Conservation (phyloP, 2,797 vertebrate species). For the Anas bernieri region DNA sequence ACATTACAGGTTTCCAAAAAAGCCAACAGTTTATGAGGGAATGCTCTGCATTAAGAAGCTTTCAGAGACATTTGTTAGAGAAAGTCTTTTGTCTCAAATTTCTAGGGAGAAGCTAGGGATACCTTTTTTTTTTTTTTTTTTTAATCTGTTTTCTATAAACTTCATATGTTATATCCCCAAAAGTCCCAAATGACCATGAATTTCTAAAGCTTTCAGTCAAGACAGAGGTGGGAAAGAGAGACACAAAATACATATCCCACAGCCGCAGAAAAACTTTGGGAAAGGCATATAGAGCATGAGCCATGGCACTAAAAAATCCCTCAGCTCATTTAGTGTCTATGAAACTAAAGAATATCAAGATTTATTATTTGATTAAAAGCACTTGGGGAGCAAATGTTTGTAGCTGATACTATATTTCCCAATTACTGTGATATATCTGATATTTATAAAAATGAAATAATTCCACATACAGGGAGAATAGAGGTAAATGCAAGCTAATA, state of each 20-base stretch:
- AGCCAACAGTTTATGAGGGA: background rate
- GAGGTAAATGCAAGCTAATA: background rate
- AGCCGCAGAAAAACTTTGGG: background rate
- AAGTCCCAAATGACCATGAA: background rate
- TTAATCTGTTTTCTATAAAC: background rate
- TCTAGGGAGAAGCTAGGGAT: background rate
- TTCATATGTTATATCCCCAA: background rate
- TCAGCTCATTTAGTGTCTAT: background rate
- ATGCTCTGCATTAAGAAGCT: conserved; percentile 7
- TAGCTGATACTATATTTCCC: background rate
- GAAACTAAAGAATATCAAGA: background rate
- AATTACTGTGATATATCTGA: background rate
- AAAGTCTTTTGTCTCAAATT: conserved; percentile 19
- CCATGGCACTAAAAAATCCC: background rate
- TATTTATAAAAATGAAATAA: conserved; percentile 1
- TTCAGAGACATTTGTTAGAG: background rate
- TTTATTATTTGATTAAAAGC: conserved; percentile 10
- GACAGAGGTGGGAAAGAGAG: background rate
- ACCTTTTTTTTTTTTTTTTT: background rate
- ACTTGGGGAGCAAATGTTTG: background rate
- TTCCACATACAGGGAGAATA: background rate
- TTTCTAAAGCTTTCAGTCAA: background rate
- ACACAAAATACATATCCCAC: background rate
- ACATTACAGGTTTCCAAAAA: conserved; percentile 3
- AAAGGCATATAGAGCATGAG: background rate